Conservation (phyloP, 1,140 invertebrate genomes). For the Ceratitis capitata region DNA sequence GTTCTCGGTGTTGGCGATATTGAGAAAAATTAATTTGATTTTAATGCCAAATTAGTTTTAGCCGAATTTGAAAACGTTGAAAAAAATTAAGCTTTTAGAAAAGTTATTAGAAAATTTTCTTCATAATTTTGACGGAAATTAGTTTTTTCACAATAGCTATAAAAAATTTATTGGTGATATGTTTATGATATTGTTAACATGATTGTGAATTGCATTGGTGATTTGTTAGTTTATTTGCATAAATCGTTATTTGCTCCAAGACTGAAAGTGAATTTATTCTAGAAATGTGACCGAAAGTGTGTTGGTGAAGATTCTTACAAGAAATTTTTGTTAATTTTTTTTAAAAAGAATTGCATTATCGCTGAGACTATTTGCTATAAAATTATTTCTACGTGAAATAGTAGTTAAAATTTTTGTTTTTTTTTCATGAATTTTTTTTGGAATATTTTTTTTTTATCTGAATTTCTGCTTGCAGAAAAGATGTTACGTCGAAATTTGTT, state of each 20-base stretch:
- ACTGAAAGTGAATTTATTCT: not conserved
- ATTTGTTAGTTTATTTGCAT: not conserved
- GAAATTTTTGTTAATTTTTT: not conserved
- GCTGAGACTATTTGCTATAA: not conserved
- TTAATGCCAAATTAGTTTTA: no score
- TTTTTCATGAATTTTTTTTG: not conserved
- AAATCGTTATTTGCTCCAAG: no score
- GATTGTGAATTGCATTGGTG: slow-evolving; percentile 2
- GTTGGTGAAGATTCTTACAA: not conserved
- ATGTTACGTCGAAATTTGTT: no score
- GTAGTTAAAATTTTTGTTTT: not conserved
- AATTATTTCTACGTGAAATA: not conserved
- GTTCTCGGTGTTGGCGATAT: not conserved
- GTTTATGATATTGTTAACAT: not conserved
- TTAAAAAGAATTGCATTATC: not conserved
- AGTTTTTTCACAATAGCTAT: not conserved
- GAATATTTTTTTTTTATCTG: not conserved
- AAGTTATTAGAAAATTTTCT: not conserved
- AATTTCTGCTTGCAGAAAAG: no score
- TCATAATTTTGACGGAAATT: no score
- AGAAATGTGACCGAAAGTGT: not conserved
- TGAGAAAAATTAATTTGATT: no score
- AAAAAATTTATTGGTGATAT: not conserved
- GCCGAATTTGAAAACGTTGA: no score
- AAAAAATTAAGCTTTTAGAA: no score